Percentiles rank a stretch among this genome's conserved stretches.
Conservation (phyloP, 2,113 vertebrate genomes). For the Malurus elegans region DNA sequence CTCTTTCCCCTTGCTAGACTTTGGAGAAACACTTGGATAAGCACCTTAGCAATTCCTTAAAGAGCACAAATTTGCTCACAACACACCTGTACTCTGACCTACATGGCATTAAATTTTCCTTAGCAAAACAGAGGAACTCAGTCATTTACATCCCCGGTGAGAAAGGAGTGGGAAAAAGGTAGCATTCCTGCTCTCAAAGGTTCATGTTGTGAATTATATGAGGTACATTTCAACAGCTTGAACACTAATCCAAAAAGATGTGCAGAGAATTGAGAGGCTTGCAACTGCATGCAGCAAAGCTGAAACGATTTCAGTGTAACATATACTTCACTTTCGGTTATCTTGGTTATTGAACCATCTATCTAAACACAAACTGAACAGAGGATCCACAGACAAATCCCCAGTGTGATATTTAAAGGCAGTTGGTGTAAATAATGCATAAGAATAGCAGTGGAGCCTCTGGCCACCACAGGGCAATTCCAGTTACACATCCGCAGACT, state of each 20-base stretch:
- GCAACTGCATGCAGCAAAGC: not conserved
- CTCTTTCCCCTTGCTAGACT: not conserved
- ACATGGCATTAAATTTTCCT: not conserved
- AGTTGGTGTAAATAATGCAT: not conserved
- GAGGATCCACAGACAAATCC: not conserved
- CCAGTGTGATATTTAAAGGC: not conserved
- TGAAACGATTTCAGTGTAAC: not conserved
- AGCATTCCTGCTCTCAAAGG: not conserved
- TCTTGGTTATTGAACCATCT: not conserved
- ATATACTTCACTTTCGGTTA: not conserved
- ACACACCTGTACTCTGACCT: not conserved
- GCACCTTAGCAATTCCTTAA: not conserved
- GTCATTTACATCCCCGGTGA: not conserved
- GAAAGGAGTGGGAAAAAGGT: accelerated
- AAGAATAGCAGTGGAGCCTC: not conserved
- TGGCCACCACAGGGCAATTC: not conserved
- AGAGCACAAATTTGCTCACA: too few species aligned
- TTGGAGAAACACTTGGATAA: accelerated
- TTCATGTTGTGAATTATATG: not conserved
- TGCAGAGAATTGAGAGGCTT: not conserved
- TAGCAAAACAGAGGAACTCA: not conserved
- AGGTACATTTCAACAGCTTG: not conserved
- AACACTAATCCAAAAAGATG: not conserved
- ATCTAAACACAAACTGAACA: not conserved
- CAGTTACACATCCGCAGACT: not conserved